Evolutionary conservation across 1,140 invertebrate genomes (phyloP), one percentile per base, ranked within the genome.

Genomic region (Grapholita molesta): DNA sequence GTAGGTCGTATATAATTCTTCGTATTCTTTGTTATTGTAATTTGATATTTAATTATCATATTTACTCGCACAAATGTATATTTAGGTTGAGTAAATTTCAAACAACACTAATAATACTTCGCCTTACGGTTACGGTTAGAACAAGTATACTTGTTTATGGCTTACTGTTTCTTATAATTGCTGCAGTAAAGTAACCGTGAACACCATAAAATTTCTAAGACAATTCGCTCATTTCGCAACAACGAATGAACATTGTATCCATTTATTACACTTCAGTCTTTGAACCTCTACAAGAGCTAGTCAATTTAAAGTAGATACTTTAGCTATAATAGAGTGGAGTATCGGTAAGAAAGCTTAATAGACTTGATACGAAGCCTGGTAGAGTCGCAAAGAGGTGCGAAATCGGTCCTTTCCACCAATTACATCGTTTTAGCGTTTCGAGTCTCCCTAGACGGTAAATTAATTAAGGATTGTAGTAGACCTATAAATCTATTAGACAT

Each of bases 401-500:
- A 57, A 57, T 57, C 53, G 28, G 55, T 61, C 55, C 55, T 28
- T 74, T 73, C 73, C 64, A 77, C 71, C 80, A 77, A 83, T 82
- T 83, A 82, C 72, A 74, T 53, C 67, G 70, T 72, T 82, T 74
- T 77, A 80, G 67, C 76, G 73, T 82, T 83, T 79, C 73, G 73
- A 75, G 72, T 76, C 73, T 75, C 70, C 72, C 70, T 61, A 55
- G 74, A 70, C 74, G 75, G 57, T 82, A 76, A 83, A 83, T 82
- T 83, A 83, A 83, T 83, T 81, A 83, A 80, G 18, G 12, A 33
- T 4, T 38, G 25, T 61, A 4, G n/a, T 7, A 66, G 64, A 66
- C n/a, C 38, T 66, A 23, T 3, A 12, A 38, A 66, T 66, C 12
- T 38, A 5, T n/a, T 5, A 38, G 35, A 38, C 15, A 38, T 38